Conservation (phyloP, 2,113 vertebrate species). For the Myodes glareolus region DNA sequence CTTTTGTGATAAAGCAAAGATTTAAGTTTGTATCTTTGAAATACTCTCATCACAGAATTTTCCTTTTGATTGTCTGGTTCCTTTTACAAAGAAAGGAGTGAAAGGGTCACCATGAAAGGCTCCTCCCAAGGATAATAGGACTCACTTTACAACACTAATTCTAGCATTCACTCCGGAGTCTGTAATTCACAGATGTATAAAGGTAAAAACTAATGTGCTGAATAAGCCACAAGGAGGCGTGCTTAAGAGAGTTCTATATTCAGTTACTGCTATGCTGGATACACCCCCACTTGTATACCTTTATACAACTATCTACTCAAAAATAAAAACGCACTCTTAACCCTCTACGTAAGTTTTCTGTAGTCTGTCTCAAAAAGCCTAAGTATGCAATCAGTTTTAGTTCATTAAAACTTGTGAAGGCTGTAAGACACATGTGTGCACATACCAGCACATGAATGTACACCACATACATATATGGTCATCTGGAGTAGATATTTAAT, state of each 20-base stretch:
- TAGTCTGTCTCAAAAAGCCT: slow-evolving; percentile 46
- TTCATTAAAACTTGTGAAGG: background rate
- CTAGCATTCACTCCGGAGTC: slow-evolving; percentile 61
- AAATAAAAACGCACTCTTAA: slow-evolving; percentile 68
- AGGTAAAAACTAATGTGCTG: slow-evolving; percentile 74
- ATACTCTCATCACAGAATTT: slow-evolving; percentile 59
- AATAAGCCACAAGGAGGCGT: slow-evolving; percentile 59
- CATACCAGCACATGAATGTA: background rate
- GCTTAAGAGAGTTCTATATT: slow-evolving; percentile 46
- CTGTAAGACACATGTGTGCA: background rate
- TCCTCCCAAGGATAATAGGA: slow-evolving; percentile 65
- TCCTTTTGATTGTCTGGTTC: slow-evolving; percentile 64
- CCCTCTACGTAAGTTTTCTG: slow-evolving; percentile 35
- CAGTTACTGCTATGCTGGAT: slow-evolving; percentile 22
- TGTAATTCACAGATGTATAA: slow-evolving; percentile 74
- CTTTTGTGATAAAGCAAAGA: slow-evolving; percentile 35
- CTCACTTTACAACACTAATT: slow-evolving; percentile 65
- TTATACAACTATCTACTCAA: slow-evolving; percentile 70
- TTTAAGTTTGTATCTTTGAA: slow-evolving; percentile 68
- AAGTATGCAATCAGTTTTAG: background rate
- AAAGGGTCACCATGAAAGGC: slow-evolving; percentile 61
- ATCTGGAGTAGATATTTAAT: background rate
- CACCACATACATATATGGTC: background rate
- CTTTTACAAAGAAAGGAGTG: slow-evolving; percentile 67
- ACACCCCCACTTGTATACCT: slow-evolving; percentile 36